Evolutionary conservation across 2,113 vertebrate genomes (phyloP), one percentile per base, ranked within the genome.

Genomic region (Boleophthalmus pectinirostris): DNA sequence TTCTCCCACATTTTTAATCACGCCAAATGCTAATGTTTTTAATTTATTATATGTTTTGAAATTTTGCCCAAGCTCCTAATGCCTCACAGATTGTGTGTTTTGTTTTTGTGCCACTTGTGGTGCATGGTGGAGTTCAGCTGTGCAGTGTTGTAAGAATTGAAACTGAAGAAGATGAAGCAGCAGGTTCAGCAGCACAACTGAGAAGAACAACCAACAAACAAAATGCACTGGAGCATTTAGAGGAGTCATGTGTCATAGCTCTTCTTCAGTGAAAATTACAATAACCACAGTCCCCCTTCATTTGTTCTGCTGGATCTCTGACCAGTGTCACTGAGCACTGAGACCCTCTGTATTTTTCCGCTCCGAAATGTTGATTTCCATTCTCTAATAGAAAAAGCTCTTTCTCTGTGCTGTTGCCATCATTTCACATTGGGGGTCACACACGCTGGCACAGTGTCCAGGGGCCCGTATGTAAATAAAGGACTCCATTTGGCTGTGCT

Each of bases 41-140:
- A 85, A 92, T 91, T 88, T 91, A 92, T 89, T 81, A 77, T 88
- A 80, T 81, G 82, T 90, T 91, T 88, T 70, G 79, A 90, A 79
- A 78, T 82, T 83, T 75, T 57, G 38, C 73, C 79, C 64, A 0
- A 70, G 66, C 80, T 82, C 56, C 64, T 86, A 85, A 87, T 85
- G 68, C 75, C 66, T 83, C 33, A 83, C 69, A 66, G 85, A 83
- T 69, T 68, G 66, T 58, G 38, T 57, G 66, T 57, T 80, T 58
- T 85, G 35, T 68, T 66, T 35, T 73, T 20, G 67, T 63, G 47
- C 20, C 53, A 21, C 66, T 57, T 70, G 58, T 70, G 72, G 81
- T 76, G 72, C n/a, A 70, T 69, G 45, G 56, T 73, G 66, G 74
- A 84, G 81, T 73, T 80, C 81, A 78, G 78, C 73, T 68, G 45